Conservation (phyloP, 2,113 vertebrate genomes). For the Oenanthe melanoleuca region DNA sequence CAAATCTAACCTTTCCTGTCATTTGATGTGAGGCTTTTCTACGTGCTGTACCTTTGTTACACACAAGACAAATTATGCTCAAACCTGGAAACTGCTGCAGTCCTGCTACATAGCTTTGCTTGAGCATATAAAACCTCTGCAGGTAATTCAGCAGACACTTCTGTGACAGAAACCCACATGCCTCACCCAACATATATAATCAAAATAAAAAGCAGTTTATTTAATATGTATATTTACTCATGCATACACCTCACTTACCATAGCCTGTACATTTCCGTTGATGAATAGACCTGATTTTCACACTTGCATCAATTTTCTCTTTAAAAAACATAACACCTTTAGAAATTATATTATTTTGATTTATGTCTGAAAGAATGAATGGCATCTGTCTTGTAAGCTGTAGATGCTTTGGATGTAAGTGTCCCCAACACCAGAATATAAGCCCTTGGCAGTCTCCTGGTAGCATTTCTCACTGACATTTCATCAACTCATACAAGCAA, state of each 20-base stretch:
- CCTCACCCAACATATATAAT: not conserved
- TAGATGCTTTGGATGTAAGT: not conserved
- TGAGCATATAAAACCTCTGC: not conserved
- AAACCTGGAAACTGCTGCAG: not conserved
- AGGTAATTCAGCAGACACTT: not conserved
- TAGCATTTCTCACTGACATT: not conserved
- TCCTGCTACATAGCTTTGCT: accelerated
- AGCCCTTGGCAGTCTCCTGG: not conserved
- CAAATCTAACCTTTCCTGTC: not conserved
- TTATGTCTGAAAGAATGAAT: not conserved
- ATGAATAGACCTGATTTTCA: not conserved
- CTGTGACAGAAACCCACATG: not conserved
- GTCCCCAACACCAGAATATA: not conserved
- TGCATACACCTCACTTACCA: not conserved
- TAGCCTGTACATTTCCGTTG: not conserved
- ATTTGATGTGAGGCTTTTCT: not conserved
- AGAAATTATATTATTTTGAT: not conserved
- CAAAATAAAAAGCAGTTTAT: not conserved
- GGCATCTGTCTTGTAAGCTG: not conserved
- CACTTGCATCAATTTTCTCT: not conserved
- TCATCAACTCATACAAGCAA: not conserved
- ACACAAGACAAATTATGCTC: not conserved
- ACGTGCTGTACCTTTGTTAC: not conserved
- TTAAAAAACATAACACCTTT: not conserved
- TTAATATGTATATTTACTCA: not conserved